Evolutionary conservation across 2,797 vertebrate species (phyloP).

Genomic region (Crax fasciolata): DNA sequence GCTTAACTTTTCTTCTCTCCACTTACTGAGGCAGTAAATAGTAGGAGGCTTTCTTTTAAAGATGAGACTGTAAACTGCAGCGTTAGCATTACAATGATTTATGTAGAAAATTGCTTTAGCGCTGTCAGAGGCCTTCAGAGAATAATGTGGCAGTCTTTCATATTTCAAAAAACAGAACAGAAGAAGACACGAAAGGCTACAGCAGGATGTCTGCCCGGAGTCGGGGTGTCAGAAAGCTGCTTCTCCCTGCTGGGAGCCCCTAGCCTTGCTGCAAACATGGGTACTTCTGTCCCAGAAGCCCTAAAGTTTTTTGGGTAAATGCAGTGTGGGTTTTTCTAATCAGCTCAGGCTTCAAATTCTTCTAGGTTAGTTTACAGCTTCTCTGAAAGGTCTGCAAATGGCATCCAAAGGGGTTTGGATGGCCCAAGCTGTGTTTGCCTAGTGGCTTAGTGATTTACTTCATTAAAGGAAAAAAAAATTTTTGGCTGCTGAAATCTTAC

Average conservation of each 20-base stretch:
- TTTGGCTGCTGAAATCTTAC: neutral
- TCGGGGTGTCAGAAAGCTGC: neutral
- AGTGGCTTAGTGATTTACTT: neutral
- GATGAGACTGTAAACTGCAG: conserved; percentile 70
- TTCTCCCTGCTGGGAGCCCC: neutral
- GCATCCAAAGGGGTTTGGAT: neutral
- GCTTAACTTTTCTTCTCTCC: conserved; percentile 21
- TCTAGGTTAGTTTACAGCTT: neutral
- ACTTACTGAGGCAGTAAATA: conserved; percentile 45
- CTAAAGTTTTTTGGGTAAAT: neutral
- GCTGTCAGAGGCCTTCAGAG: conserved; percentile 62
- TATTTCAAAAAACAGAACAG: neutral
- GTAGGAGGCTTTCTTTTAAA: conserved; percentile 56
- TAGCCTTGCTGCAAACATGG: neutral
- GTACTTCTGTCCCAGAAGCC: fast-evolving
- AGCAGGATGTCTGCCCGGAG: neutral
- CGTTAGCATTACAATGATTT: conserved; percentile 65
- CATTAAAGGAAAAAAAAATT: neutral
- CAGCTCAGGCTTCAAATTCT: neutral
- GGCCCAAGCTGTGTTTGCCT: neutral
- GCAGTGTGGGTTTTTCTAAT: neutral
- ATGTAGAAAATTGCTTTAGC: conserved; percentile 69
- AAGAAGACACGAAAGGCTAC: neutral
- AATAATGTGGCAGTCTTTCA: conserved; percentile 46
- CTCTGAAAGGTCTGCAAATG: neutral